A percentile compares a stretch with the other conserved stretches of the same genome.
phyloP scores from a whole-genome alignment of 2,888 invertebrate species.

The Magallana nippona region DNA sequence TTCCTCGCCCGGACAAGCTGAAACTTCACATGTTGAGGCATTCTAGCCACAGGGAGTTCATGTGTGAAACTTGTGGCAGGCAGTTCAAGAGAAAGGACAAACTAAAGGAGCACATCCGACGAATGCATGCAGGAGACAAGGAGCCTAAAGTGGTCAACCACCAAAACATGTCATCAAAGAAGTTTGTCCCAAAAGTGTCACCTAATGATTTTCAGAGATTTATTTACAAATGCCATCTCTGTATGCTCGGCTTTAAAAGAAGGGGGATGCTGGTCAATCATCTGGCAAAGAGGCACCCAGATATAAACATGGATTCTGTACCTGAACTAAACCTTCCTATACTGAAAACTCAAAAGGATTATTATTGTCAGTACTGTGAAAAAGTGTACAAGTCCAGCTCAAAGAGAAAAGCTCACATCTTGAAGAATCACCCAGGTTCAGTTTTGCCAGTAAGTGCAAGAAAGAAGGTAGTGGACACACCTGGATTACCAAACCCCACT shows the following conservation, averaged over 20 bases:
- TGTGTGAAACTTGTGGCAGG: constrained; percentile 88
- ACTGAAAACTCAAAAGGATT: constrained; percentile 87
- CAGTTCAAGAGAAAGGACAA: constrained; percentile 87
- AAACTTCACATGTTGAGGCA: constrained; percentile 87
- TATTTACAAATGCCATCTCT: constrained; percentile 88
- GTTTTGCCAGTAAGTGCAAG: constrained; percentile 82
- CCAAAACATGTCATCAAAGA: constrained; percentile 77
- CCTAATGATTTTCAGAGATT: constrained; percentile 87
- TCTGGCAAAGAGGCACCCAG: constrained; percentile 85
- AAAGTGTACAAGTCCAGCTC: constrained; percentile 89
- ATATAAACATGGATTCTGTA: constrained; percentile 84
- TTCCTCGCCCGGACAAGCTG: constrained; percentile 87
- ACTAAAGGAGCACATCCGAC: constrained; percentile 86
- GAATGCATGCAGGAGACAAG: constrained; percentile 84
- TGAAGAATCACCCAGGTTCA: constrained; percentile 90
- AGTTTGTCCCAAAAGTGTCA: constrained; percentile 83
- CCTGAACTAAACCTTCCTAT: constrained; percentile 90
- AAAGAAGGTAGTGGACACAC: constrained; percentile 72
- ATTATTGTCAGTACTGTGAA: constrained; percentile 91
- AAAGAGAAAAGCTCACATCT: constrained; percentile 90
- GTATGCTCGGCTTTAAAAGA: constrained; percentile 89
- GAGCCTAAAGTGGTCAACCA: constrained; percentile 64
- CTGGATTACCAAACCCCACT: constrained; percentile 83
- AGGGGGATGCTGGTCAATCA: constrained; percentile 93
- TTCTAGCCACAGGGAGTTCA: constrained; percentile 85